phyloP scores from a whole-genome alignment of 2,113 vertebrate species.

The Bambusicola thoracicus region DNA sequence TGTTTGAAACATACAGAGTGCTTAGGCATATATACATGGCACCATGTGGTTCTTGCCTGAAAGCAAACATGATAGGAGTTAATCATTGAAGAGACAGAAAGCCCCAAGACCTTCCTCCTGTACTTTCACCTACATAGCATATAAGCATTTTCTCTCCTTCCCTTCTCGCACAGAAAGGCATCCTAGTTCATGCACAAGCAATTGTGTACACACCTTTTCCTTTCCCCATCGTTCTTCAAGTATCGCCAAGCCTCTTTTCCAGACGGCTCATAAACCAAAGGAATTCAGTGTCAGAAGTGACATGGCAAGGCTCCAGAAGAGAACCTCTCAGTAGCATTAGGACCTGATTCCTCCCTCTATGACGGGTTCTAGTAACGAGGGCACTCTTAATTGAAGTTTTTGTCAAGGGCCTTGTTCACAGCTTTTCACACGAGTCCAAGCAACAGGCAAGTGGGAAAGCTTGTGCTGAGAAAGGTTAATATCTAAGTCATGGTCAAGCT shows the following conservation, averaged over 20 bases:
- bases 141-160: neutral
- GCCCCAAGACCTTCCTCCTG: neutral
- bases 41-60: neutral
- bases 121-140: neutral
- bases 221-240: neutral
- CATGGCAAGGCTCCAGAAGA: neutral
- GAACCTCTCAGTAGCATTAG: neutral
- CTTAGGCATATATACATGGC: neutral
- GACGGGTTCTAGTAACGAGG: neutral
- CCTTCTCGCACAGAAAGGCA: neutral
- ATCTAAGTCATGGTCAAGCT: neutral
- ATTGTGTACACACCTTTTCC: too few species aligned
- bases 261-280: neutral
- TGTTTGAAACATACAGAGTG: neutral
- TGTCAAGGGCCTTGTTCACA: neutral
- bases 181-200: neutral
- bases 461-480: neutral
- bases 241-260: neutral
- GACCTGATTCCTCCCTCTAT: neutral
- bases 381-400: neutral
- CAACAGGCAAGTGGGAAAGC: neutral
- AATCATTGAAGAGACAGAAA: neutral
- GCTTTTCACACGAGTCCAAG: neutral
- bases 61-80: neutral
- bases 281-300: rapidly evolving